phyloP scores from a whole-genome alignment of 1,140 invertebrate species.

The Brevipalpus yothersi region DNA sequence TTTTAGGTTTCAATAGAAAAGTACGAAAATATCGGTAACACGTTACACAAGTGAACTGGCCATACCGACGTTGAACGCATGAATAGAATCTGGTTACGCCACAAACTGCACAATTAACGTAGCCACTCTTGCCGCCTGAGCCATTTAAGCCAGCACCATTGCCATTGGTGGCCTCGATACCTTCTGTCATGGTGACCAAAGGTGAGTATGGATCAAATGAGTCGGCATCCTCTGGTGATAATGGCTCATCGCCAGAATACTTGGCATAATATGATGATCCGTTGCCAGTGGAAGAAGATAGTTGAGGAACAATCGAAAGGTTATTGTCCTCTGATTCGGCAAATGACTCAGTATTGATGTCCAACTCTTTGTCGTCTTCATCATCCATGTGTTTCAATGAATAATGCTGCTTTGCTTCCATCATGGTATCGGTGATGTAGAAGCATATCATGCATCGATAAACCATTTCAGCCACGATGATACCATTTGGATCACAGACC shows the following conservation, averaged over 20 bases:
- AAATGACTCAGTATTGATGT: neutral
- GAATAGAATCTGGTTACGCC: conserved; percentile 7
- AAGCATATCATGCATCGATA: conserved; percentile 5
- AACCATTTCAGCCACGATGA: conserved; percentile 7
- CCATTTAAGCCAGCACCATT: neutral
- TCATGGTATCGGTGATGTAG: conserved; percentile 1
- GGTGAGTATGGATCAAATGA: neutral
- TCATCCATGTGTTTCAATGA: neutral
- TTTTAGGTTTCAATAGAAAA: conserved; percentile 3
- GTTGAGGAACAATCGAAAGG: neutral
- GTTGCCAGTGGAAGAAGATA: neutral
- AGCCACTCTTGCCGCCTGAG: neutral
- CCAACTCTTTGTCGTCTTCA: neutral
- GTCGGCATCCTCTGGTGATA: neutral
- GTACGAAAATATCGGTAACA: conserved; percentile 8
- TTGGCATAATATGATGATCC: neutral
- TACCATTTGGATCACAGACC: conserved; percentile 4
- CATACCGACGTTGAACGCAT: conserved; percentile 8
- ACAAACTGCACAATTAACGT: conserved; percentile 9
- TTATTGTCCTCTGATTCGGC: neutral
- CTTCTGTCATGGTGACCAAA: neutral
- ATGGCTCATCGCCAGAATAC: neutral
- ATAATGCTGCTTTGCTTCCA: neutral
- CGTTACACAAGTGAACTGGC: conserved; percentile 3
- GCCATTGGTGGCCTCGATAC: neutral